Evolutionary conservation across 1,140 invertebrate genomes (phyloP), one percentile per base, ranked within the genome.

Genomic region (Trichonephila inaurata): DNA sequence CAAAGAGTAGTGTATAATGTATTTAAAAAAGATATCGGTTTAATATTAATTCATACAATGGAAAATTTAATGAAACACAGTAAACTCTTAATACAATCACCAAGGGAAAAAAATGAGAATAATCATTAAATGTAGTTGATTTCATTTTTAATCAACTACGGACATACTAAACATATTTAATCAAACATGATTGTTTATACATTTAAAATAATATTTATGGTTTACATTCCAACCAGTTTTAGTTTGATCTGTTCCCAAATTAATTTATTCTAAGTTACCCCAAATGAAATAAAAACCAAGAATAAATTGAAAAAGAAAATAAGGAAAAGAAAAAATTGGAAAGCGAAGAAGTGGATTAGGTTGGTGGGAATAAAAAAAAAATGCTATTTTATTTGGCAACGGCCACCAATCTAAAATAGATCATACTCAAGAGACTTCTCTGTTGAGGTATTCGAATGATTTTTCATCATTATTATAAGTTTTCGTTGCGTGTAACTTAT

Each of bases 391-490:
- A 18, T 19, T 87, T 66, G 85, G 85, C 85, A 87, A 28, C n/a
- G 14, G 18, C 1, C 28, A 40, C 40, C 18, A 28, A 87, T 66
- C 51, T 64, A 62, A 62, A 62, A 62, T 62, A 87, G 61, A 33
- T 21, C n/a, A 12, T 8, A 19, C 60, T 64, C 1, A 87, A 87
- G 28, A 87, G 85, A 64, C 28, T 64, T 87, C 60, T 64, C 87
- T 58, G 62, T 40, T 51, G 62, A 89, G 87, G n/a, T 72, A 44
- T 89, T 89, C 40, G 21, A 40, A 66, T n/a, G 66, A 89, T 69
- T 89, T 89, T 89, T 89, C 40, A 51, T 51, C 87, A 89, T 89
- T 89, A 89, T 69, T 51, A 89, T 72, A 51, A 44, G 21, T 89
- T 66, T 72, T n/a, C 18, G 16, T 28, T n/a, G 40, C 21, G 21